These are phyloP conservation scores for Fregata magnificens DNA, from an alignment of 2,113 vertebrate genomes.

Conservation along the genomic window DNA sequence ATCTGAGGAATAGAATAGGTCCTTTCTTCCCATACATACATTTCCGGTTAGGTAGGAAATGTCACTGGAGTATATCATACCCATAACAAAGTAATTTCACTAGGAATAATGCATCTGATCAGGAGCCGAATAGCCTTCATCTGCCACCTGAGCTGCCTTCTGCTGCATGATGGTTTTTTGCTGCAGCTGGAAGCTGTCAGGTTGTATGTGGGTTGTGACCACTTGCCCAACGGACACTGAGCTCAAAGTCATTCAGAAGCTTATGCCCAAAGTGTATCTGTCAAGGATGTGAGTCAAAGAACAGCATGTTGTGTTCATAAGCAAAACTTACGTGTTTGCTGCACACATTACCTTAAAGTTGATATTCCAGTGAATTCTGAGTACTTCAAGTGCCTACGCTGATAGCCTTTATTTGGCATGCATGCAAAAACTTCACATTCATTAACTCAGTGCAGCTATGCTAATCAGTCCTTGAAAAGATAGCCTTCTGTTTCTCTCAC, in stretches of 20 bases:
- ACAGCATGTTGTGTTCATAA: neutral
- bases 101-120: neutral
- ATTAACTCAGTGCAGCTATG: neutral
- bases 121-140: neutral
- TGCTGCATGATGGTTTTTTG: neutral
- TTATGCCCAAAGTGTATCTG: neutral
- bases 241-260: neutral
- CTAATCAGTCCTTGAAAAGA: neutral
- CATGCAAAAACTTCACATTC: neutral
- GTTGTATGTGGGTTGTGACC: neutral
- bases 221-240: neutral
- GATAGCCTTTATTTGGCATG: neutral
- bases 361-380: neutral
- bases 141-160: neutral
- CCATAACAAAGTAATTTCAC: neutral
- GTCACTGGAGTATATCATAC: neutral
- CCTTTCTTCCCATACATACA: neutral
- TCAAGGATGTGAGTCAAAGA: neutral
- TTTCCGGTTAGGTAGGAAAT: neutral
- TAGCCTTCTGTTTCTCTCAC: neutral
- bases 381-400: neutral
- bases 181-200: neutral
- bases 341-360: neutral
- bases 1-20: neutral
- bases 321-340: neutral